Base-by-base conservation (phyloP, 2,888 invertebrate species). In the Penaeus monodon region DNA sequence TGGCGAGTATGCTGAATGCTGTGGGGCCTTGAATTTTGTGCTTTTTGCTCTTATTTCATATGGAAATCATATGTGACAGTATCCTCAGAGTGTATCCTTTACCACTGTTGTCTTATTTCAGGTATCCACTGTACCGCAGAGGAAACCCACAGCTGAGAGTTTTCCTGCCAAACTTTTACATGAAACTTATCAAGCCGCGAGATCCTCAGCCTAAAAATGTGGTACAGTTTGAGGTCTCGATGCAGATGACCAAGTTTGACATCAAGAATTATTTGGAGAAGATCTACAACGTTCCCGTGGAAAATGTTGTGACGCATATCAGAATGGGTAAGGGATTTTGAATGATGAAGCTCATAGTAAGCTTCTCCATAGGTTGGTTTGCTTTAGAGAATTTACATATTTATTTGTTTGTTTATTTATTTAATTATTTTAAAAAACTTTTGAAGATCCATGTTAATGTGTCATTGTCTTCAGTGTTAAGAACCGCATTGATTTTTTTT, bases 81-180 rank as follows among this genome's bases (percentile, higher is more conserved):
- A 57, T 77, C n/a, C 63, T 49, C 22, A 1, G 63, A 57, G 44
- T 49, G 22, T 33, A 49, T 2, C n/a, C 68, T 29, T 24, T 68
- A 68, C 29, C 12, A 22, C 17, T 20, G 1, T 57, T 57, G 57
- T 70, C 14, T 76, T 83, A 17, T 85, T 65, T 17, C 87, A 90
- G 90, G 95, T 98, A 98, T 93, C 98, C 98, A 2, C 91, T 98
- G 65, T 98, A 97, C 93, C 96, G 96, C 92, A 95, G 94, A 92
- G 99, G 99, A 24, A 97, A 97, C 92, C 99, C 99, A n/a, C 99
- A 99, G 92, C 93, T 97, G 64, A 94, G 99, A 88, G 94, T 99
- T 20, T 98, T 97, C 92, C 93, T 99, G 64, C 99, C 99, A 0
- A 97, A 99, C 92, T 99, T 99, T 93, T 99, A 98, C 97, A 95